phyloP scores from a whole-genome alignment of 2,888 invertebrate genomes.

The Drosophila atroscutellata region DNA sequence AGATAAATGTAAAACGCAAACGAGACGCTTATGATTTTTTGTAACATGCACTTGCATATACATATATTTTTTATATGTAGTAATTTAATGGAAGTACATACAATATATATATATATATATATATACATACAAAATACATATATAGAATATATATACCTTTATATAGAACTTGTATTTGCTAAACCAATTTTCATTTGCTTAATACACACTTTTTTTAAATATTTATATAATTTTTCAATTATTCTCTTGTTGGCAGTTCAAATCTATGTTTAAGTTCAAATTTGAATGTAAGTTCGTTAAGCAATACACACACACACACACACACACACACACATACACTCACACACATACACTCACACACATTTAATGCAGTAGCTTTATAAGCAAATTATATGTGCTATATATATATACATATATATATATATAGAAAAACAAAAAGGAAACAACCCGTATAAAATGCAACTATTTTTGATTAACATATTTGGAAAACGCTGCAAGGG shows the following conservation, averaged over 20 bases:
- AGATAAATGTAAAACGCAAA: slow-evolving; percentile 66
- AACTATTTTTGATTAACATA: slow-evolving; percentile 74
- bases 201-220: slow-evolving; percentile 16
- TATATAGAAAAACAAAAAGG: slow-evolving; percentile 20
- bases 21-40: slow-evolving; percentile 78
- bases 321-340: slow-evolving; percentile 20
- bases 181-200: slow-evolving; percentile 27
- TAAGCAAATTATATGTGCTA: slow-evolving; percentile 65
- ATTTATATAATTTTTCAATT: slow-evolving; percentile 17
- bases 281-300: slow-evolving; percentile 42
- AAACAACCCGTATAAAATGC: slow-evolving; percentile 24
- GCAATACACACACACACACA: slow-evolving; percentile 50
- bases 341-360: slow-evolving; percentile 10
- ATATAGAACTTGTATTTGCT: slow-evolving; percentile 33
- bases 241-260: slow-evolving; percentile 65
- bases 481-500: slow-evolving; percentile 68
- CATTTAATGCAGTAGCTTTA: slow-evolving; percentile 67
- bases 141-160: slow-evolving; percentile 30
- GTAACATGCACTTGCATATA: slow-evolving; percentile 46
- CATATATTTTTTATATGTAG: slow-evolving; percentile 61
- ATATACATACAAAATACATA: slow-evolving; percentile 20
- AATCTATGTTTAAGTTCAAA: slow-evolving; percentile 45
- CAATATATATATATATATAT: slow-evolving; percentile 20
- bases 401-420: slow-evolving; percentile 34
- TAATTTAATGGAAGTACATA: slow-evolving; percentile 42